Percentiles rank a stretch among this genome's conserved stretches.
Conservation (phyloP, 2,113 vertebrate genomes). For the Maccullochella peelii region DNA sequence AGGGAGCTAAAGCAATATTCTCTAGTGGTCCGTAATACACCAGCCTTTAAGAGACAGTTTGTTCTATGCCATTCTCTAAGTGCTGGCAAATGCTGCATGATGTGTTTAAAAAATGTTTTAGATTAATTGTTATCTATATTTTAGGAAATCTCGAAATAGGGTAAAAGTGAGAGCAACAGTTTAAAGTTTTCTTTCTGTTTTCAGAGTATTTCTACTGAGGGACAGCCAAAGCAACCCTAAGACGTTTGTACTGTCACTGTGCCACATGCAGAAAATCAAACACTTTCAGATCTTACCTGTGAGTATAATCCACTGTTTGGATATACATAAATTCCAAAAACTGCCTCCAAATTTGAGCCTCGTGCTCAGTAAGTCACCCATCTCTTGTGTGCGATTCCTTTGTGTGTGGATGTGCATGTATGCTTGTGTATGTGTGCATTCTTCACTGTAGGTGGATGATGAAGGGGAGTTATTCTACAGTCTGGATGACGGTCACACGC, state of each 20-base stretch:
- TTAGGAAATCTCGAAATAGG: not conserved
- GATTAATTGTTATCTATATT: not conserved
- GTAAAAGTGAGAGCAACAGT: not conserved
- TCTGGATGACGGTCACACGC: conserved; percentile 95
- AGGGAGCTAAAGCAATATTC: not conserved
- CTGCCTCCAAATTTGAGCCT: not conserved
- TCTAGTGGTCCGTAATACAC: not conserved
- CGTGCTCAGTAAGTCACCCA: not conserved
- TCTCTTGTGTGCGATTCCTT: not conserved
- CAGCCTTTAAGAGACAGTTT: not conserved
- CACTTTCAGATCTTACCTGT: conserved; percentile 98
- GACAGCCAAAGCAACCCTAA: conserved; percentile 99
- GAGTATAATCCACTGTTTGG: conserved; percentile 78
- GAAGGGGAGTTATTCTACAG: conserved; percentile 92
- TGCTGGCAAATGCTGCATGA: not conserved
- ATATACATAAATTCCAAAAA: not conserved
- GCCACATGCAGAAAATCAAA: conserved; percentile 96
- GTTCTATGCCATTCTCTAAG: not conserved
- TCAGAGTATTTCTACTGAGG: conserved; percentile 95
- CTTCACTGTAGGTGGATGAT: conserved; percentile 88
- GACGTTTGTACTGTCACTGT: conserved; percentile 96
- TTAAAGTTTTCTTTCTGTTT: conserved; percentile 43
- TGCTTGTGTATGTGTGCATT: conserved; percentile 2
- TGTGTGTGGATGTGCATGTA: not conserved
- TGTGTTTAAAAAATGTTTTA: not conserved